phyloP scores from a whole-genome alignment of 2,113 vertebrate genomes.

The Scomber japonicus region DNA sequence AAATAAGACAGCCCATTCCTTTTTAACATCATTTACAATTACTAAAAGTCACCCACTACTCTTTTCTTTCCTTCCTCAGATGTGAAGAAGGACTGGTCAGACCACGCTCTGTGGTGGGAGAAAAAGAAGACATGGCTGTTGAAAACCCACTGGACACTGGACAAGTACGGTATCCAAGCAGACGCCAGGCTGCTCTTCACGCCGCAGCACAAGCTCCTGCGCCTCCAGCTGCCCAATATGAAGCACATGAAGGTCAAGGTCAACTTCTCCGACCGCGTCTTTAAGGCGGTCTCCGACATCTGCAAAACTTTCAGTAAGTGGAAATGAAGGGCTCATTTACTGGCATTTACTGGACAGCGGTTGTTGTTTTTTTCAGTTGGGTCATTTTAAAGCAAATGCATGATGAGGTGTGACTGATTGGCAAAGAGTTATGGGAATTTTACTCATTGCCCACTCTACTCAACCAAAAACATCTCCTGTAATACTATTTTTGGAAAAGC shows the following conservation, averaged over 20 bases:
- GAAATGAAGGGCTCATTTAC: neutral
- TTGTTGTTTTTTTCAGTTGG: neutral
- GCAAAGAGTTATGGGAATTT: neutral
- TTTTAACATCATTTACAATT: neutral
- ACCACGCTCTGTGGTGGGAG: constrained; percentile 99
- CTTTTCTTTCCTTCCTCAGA: constrained; percentile 79
- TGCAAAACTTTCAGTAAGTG: constrained; percentile 99
- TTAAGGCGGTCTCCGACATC: constrained; percentile 98
- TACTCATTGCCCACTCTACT: constrained; percentile 7
- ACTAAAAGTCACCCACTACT: neutral
- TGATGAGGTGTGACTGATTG: constrained; percentile 18
- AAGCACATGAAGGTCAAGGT: constrained; percentile 99
- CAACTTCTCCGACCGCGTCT: constrained; percentile 99
- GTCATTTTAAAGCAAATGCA: constrained; percentile 35
- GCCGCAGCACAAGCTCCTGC: constrained; percentile 97
- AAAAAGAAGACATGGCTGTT: constrained; percentile 99
- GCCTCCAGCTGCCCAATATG: constrained; percentile 98
- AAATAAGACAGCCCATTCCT: neutral
- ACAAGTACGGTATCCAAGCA: constrained; percentile 98
- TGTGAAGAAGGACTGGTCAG: constrained; percentile 99
- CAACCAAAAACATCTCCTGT: constrained; percentile 10
- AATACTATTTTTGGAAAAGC: constrained; percentile 45
- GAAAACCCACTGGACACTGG: constrained; percentile 98
- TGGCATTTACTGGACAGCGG: neutral
- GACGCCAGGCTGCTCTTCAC: constrained; percentile 98